These are phyloP conservation scores for Liasis olivaceus DNA, from an alignment of 2,797 vertebrate genomes.

Conservation along the genomic window DNA sequence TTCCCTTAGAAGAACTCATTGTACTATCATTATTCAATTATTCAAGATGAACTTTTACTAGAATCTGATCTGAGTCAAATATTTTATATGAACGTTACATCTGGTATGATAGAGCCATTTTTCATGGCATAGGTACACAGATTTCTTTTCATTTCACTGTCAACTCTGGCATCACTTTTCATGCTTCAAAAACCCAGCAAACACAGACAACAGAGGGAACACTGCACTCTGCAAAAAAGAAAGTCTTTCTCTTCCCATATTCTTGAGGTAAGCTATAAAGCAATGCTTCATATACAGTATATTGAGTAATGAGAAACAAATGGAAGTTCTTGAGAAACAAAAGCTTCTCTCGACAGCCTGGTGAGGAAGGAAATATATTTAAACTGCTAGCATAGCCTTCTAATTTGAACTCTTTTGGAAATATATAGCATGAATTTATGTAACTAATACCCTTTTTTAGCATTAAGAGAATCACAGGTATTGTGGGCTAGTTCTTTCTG, in stretches of 20 bases:
- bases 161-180: too few relatives aligned
- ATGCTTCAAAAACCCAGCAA: neutral
- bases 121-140: neutral
- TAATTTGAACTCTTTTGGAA: neutral
- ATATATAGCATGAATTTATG: neutral
- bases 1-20: neutral
- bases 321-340: neutral
- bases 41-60: neutral
- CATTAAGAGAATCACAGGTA: neutral
- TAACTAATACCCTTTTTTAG: neutral
- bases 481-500: neutral
- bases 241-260: neutral
- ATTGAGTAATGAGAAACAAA: neutral
- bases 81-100: neutral
- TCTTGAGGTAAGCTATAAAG: neutral
- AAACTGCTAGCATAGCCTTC: neutral
- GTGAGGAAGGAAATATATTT: neutral
- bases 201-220: neutral
- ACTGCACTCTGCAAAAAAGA: too few relatives aligned
- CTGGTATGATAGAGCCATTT: neutral
- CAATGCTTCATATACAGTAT: neutral
- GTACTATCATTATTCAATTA: neutral
- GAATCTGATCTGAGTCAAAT: neutral
- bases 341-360: slow-evolving; percentile 4
- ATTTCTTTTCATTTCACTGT: neutral